phyloP scores from a whole-genome alignment of 2,888 invertebrate genomes.

The Rhingia campestris region DNA sequence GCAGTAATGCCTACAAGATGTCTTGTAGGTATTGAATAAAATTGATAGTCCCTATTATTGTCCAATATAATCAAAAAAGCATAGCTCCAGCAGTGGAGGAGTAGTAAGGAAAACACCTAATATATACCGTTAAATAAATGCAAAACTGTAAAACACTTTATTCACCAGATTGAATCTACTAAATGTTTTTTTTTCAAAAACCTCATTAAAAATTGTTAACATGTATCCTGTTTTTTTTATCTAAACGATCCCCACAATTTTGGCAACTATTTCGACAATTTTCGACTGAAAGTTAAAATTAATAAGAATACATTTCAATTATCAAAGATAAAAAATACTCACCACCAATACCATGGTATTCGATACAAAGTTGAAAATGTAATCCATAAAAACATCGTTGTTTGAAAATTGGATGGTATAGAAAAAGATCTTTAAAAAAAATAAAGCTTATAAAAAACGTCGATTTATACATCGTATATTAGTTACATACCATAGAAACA shows the following conservation, averaged over 20 bases:
- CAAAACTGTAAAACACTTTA: too few species aligned
- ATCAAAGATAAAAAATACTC: neutral
- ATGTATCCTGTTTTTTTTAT: neutral
- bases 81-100: too few species aligned
- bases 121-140: too few species aligned
- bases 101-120: too few species aligned
- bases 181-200: too few species aligned
- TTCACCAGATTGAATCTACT: too few species aligned
- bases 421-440: conserved; percentile 7
- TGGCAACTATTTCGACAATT: neutral
- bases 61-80: too few species aligned
- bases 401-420: conserved; percentile 34
- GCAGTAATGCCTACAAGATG: too few species aligned
- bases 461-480: too few species aligned
- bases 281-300: conserved; percentile 1
- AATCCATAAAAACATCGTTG: neutral
- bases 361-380: neutral
- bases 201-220: too few species aligned
- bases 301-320: neutral
- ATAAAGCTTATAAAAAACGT: neutral
- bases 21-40: too few species aligned
- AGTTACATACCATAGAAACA: conserved; percentile 6
- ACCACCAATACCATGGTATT: conserved; percentile 4
- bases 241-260: neutral
- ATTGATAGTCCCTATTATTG: too few species aligned